Evolutionary conservation across 2,888 invertebrate genomes (phyloP).

Genomic region (Mythimna impura): DNA sequence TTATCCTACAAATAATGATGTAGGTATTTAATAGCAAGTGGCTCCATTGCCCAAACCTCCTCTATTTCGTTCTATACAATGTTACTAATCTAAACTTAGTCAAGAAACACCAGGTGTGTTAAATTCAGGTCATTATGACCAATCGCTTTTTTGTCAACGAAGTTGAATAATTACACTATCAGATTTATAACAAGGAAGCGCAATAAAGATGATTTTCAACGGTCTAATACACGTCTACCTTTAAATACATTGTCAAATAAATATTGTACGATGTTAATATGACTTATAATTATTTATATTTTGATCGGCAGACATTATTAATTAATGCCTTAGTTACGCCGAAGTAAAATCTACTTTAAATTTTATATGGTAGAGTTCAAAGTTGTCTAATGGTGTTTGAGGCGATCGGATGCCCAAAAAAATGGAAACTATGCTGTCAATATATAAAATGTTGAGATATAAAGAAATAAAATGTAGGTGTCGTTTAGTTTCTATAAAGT

Average conservation of each 20-base stretch:
- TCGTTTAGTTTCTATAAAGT: conserved; percentile 32
- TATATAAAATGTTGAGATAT: conserved; percentile 40
- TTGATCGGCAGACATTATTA: conserved; percentile 54
- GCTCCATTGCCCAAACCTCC: neutral
- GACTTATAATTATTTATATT: conserved; percentile 59
- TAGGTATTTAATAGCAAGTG: neutral
- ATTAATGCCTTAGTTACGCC: conserved; percentile 33
- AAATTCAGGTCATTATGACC: conserved; percentile 21
- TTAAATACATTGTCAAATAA: conserved; percentile 59
- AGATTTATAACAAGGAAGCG: conserved; percentile 67
- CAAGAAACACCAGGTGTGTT: conserved; percentile 13
- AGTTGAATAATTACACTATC: conserved; percentile 52
- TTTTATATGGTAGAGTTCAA: neutral
- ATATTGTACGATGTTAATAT: conserved; percentile 54
- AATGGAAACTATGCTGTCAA: conserved; percentile 40
- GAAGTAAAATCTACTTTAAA: conserved; percentile 8
- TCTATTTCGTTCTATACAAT: neutral
- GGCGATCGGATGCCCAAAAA: conserved; percentile 26
- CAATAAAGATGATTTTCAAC: conserved; percentile 64
- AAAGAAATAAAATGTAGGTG: conserved; percentile 37
- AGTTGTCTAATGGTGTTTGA: conserved; percentile 13
- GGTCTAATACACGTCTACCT: conserved; percentile 51
- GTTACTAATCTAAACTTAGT: conserved; percentile 7
- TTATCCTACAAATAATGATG: neutral
- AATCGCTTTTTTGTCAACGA: conserved; percentile 33